These are phyloP conservation scores for Thecocarcelia acutangulata DNA, from an alignment of 2,888 invertebrate species.

Conservation along the genomic window DNA sequence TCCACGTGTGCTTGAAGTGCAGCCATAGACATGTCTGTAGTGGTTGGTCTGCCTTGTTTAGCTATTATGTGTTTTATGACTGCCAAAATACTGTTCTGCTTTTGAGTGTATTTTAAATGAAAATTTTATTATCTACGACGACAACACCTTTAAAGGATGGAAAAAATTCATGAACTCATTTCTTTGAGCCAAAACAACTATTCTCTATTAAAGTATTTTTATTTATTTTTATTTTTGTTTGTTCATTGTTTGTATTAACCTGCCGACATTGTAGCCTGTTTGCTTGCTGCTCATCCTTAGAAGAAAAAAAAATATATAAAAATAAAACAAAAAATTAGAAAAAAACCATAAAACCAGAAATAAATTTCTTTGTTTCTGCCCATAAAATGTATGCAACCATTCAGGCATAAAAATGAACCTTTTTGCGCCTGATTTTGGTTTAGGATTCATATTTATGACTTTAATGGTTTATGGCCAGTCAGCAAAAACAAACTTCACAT, in stretches of 20 bases:
- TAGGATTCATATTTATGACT: slow-evolving; percentile 39
- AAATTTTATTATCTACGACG: too few relatives aligned
- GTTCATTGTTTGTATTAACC: not conserved
- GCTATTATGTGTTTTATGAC: too few relatives aligned
- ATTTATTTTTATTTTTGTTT: not conserved
- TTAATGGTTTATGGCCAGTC: slow-evolving; percentile 33
- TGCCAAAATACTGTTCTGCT: too few relatives aligned
- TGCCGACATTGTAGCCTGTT: not conserved
- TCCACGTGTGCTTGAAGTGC: too few relatives aligned
- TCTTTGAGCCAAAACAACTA: too few relatives aligned
- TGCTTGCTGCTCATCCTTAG: not conserved
- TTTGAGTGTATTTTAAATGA: too few relatives aligned
- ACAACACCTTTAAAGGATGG: too few relatives aligned
- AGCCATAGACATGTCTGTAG: too few relatives aligned
- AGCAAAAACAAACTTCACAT: not conserved
- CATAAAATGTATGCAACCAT: slow-evolving; percentile 44
- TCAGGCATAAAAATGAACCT: slow-evolving; percentile 47
- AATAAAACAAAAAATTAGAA: not conserved
- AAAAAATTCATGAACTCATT: slow-evolving; percentile 3
- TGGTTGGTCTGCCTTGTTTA: too few relatives aligned
- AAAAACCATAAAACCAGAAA: not conserved
- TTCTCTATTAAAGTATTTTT: not conserved
- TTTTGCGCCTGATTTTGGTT: slow-evolving; percentile 41
- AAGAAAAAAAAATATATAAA: slow-evolving; percentile 1
- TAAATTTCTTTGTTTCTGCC: slow-evolving; percentile 15